phyloP scores from a whole-genome alignment of 2,797 vertebrate genomes.

The Schizothorax lantsangensis region DNA sequence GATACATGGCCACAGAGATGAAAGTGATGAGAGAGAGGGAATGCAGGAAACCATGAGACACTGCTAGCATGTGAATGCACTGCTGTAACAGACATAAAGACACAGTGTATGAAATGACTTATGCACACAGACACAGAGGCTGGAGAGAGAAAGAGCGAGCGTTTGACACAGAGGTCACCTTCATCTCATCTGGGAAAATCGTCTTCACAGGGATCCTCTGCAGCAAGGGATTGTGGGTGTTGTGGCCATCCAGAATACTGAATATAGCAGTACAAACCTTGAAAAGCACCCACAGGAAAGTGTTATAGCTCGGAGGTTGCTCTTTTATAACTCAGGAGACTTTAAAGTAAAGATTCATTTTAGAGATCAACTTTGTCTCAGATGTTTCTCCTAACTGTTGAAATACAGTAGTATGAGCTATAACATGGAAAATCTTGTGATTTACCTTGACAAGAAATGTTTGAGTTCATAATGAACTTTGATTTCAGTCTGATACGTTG shows the following conservation, averaged over 20 bases:
- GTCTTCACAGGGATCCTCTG: slow-evolving; percentile 78
- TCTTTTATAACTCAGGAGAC: background rate
- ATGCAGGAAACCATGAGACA: background rate
- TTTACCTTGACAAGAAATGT: background rate
- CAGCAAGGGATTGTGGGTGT: slow-evolving; percentile 77
- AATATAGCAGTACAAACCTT: slow-evolving; percentile 69
- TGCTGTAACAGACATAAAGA: slow-evolving; percentile 21
- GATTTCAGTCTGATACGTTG: background rate
- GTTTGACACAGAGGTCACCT: slow-evolving; percentile 74
- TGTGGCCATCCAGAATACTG: slow-evolving; percentile 72
- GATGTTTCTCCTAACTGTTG: background rate
- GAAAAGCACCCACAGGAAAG: slow-evolving; percentile 41
- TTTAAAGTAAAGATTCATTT: background rate
- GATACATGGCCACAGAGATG: slow-evolving; percentile 16
- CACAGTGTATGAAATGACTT: too few species aligned
- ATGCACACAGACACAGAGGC: slow-evolving; percentile 27
- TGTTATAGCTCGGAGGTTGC: slow-evolving; percentile 8
- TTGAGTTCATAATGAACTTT: background rate
- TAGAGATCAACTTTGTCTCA: background rate
- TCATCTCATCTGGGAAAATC: slow-evolving; percentile 72
- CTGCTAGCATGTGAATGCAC: slow-evolving; percentile 25
- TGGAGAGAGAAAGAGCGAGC: slow-evolving; percentile 42
- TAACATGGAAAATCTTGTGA: background rate
- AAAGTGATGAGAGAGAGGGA: slow-evolving; percentile 3
- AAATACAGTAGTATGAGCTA: background rate